A percentile compares a stretch with the other conserved stretches of the same genome.
phyloP scores from a whole-genome alignment of 1,140 invertebrate genomes.

The Brachionus koreanus region DNA sequence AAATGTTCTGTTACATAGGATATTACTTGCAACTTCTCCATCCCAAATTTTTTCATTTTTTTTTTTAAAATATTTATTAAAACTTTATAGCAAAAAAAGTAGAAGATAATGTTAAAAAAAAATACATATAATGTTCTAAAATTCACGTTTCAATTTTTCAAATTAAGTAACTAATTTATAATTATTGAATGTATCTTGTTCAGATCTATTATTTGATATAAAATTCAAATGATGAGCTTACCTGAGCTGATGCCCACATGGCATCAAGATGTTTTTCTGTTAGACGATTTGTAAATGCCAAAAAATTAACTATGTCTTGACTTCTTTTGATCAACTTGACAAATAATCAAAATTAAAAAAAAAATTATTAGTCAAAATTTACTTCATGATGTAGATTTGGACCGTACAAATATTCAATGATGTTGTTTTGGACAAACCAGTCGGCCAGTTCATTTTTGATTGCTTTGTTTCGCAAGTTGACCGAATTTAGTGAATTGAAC shows the following conservation, averaged over 20 bases:
- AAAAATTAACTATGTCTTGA: constrained; percentile 82
- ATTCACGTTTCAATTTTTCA: too few species aligned
- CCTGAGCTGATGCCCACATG: constrained; percentile 78
- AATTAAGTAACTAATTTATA: too few species aligned
- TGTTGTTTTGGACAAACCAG: constrained; percentile 83
- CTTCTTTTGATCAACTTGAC: constrained; percentile 81
- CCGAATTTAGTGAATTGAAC: background rate
- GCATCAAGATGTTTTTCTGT: constrained; percentile 84
- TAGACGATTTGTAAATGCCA: constrained; percentile 82
- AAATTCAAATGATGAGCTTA: background rate
- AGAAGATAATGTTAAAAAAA: too few species aligned
- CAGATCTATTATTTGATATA: background rate
- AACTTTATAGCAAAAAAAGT: too few species aligned
- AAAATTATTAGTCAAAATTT: constrained; percentile 47
- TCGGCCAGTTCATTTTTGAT: constrained; percentile 75
- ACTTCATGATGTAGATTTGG: constrained; percentile 91
- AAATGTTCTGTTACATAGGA: too few species aligned
- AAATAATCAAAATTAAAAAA: constrained; percentile 42
- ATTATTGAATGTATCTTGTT: too few species aligned
- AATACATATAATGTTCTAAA: too few species aligned
- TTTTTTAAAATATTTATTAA: too few species aligned
- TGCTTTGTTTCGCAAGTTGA: constrained; percentile 46
- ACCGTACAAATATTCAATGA: constrained; percentile 88
- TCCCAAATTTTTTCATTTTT: too few species aligned
- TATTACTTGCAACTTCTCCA: too few species aligned